Base-by-base conservation (phyloP, 2,797 vertebrate species). In the Phaenicophaeus curvirostris region DNA sequence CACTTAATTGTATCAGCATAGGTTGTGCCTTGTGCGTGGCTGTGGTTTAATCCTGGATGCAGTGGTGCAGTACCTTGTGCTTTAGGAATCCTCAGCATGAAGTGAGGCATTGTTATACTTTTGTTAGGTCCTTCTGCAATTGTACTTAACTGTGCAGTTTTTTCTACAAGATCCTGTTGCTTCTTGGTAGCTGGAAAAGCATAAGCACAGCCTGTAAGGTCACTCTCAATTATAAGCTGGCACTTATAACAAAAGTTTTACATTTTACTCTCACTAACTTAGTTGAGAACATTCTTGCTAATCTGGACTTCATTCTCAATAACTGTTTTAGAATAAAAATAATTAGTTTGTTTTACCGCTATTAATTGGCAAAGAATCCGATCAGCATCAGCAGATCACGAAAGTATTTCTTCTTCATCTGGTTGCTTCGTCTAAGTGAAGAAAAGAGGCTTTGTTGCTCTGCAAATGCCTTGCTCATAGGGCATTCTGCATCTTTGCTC, bases 121-220 rank as follows among this genome's bases (percentile, higher is more conserved):
- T 25, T 28, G 10, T 21, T 87, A 20, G 9, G 9, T 79, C 48
- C 37, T 59, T 3, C 25, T 76, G 42, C 48, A 61, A 53, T 21
- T 17, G 13, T 66, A 35, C 23, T 13, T 61, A 35, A 25, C 58
- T 37, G 13, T 63, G n/a, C 28, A 35, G 13, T 77, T 62, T 41
- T 31, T 76, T 85, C 28, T 44, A 8, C 31, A 33, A 53, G 19
- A 30, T 57, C 4, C 28, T 8, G 2, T 63, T 58, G 53, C 35
- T 85, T 20, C 37, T 37, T 81, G 19, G 25, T 37, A 27, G 35
- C 2, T 72, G 25, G 44, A 75, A 54, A 83, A 74, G 25, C 53
- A 41, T 3, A 13, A 68, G 15, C 44, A 16, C 0, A 0, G 19
- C 41, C 67, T 58, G 15, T 39, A 33, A 61, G 19, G 9, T 50